phyloP scores from a whole-genome alignment of 2,888 invertebrate species.

The Cyrtodaria siliqua region DNA sequence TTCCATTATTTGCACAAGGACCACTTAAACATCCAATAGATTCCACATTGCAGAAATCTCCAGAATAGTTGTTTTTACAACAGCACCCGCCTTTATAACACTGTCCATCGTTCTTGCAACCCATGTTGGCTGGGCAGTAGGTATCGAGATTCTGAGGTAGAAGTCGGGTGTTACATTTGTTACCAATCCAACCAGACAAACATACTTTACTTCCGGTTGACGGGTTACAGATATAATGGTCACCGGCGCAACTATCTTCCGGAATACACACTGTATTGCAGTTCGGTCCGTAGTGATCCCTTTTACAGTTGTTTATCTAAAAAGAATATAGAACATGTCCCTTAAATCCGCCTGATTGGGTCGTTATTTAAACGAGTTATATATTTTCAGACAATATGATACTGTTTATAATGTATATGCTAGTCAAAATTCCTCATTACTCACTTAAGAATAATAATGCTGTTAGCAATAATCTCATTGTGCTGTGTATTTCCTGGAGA shows the following conservation, averaged over 20 bases:
- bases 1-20: conserved; percentile 50
- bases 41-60: conserved; percentile 49
- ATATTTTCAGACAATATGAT: too few relatives aligned
- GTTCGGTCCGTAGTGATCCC: conserved; percentile 21
- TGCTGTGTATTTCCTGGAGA: too few relatives aligned
- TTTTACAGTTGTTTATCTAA: too few relatives aligned
- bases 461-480: too few relatives aligned
- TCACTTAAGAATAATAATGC: too few relatives aligned
- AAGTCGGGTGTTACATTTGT: conserved; percentile 48
- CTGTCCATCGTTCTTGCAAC: conserved; percentile 63
- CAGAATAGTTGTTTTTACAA: conserved; percentile 48
- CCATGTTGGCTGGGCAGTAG: conserved; percentile 35
- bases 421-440: too few relatives aligned
- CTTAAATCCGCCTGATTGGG: too few relatives aligned
- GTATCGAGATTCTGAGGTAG: conserved; percentile 50
- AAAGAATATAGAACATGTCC: too few relatives aligned
- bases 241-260: conserved; percentile 32
- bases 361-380: too few relatives aligned
- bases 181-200: conserved; percentile 51
- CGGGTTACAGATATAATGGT: conserved; percentile 48
- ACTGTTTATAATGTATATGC: too few relatives aligned
- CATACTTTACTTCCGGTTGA: conserved; percentile 44
- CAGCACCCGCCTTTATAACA: conserved; percentile 53
- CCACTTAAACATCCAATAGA: conserved; percentile 54
- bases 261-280: conserved; percentile 20